phyloP scores from a whole-genome alignment of 2,888 invertebrate species.

The Drosophila picticornis region DNA sequence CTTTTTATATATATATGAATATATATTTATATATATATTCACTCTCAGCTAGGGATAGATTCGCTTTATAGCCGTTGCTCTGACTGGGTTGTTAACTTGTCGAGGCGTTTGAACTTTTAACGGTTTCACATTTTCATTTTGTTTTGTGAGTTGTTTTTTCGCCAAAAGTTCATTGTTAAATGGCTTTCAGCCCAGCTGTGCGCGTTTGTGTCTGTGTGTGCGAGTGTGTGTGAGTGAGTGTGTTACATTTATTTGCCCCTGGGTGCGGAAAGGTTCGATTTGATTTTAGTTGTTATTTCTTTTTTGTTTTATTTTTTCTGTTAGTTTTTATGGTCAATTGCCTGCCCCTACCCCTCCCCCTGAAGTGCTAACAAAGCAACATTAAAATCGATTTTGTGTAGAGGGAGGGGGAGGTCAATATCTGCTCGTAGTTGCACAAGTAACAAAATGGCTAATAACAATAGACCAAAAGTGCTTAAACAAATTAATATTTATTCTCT shows the following conservation, averaged over 20 bases:
- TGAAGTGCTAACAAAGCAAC: conserved; percentile 44
- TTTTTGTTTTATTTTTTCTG: conserved; percentile 21
- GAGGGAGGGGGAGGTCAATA: conserved; percentile 7
- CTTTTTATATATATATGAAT: conserved; percentile 6
- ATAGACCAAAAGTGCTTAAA: background rate
- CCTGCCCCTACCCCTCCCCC: background rate
- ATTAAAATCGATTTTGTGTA: conserved; percentile 52
- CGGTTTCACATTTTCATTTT: conserved; percentile 62
- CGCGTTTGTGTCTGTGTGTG: background rate
- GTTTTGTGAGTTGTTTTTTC: conserved; percentile 27
- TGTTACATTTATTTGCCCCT: conserved; percentile 17
- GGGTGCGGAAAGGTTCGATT: conserved; percentile 38
- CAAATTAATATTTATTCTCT: background rate
- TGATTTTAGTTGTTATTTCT: conserved; percentile 22
- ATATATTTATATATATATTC: background rate
- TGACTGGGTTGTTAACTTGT: conserved; percentile 57
- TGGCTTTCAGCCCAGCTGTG: conserved; percentile 46
- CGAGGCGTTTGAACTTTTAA: conserved; percentile 75
- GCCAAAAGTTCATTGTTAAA: conserved; percentile 65
- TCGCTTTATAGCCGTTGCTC: conserved; percentile 39
- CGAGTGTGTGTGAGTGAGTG: background rate
- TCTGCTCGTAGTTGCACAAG: background rate
- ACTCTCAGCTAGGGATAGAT: conserved; percentile 1
- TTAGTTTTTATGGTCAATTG: conserved; percentile 39
- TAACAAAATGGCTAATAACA: background rate